Conservation (phyloP, 23 tunicate species). For the Oikopleura dioica region DNA sequence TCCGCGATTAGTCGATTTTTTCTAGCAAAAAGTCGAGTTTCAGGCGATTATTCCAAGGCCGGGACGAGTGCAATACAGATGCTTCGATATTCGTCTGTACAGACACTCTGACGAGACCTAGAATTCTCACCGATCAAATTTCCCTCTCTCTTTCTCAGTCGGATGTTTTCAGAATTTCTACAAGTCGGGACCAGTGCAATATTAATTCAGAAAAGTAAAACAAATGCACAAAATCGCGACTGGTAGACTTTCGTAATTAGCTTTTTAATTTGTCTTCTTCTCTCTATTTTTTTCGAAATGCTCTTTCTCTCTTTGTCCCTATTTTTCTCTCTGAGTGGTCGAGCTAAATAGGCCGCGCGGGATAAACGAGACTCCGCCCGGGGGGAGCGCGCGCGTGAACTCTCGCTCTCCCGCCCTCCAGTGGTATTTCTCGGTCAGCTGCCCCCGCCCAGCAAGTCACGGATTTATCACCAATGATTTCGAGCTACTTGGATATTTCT, state of each 20-base stretch:
- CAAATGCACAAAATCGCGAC: not conserved
- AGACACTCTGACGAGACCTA: not conserved
- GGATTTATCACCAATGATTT: too few species aligned
- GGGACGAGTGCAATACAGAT: constrained; percentile 5
- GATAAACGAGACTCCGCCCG: too few species aligned
- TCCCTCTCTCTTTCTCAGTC: not conserved
- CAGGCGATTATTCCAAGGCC: not conserved
- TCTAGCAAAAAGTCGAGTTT: too few species aligned
- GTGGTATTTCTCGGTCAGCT: too few species aligned
- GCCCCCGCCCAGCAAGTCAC: too few species aligned
- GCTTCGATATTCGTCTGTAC: not conserved
- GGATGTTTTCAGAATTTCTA: not conserved
- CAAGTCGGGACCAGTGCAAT: constrained; percentile 1
- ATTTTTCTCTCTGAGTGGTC: not conserved
- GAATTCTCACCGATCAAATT: not conserved
- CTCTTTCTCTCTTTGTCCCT: not conserved
- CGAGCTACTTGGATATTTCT: too few species aligned
- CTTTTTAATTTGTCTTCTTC: not conserved
- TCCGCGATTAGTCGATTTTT: not conserved
- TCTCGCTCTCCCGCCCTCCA: too few species aligned
- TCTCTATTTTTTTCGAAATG: not conserved
- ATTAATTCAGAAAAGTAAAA: not conserved
- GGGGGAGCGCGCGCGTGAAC: too few species aligned
- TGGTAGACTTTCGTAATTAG: not conserved
- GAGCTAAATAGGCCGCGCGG: not conserved